Evolutionary conservation across 2,888 invertebrate species (phyloP).

Genomic region (Hanleya hanleyi): DNA sequence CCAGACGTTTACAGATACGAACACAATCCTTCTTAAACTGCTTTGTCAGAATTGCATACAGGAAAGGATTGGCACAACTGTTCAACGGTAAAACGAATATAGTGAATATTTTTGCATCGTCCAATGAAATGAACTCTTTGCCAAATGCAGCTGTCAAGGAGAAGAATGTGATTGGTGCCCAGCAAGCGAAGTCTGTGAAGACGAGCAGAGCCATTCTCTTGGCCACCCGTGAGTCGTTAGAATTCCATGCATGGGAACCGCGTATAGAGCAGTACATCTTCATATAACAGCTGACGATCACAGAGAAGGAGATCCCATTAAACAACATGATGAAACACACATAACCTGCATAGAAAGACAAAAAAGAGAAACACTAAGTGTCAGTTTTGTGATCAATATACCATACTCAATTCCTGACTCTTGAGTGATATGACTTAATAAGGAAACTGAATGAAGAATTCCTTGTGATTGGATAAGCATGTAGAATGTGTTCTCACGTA

Average conservation of each 20-base stretch:
- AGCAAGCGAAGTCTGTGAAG: slow-evolving; percentile 97
- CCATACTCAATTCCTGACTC: too few relatives aligned
- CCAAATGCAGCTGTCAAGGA: slow-evolving; percentile 95
- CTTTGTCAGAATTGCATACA: slow-evolving; percentile 97
- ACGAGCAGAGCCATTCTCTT: slow-evolving; percentile 97
- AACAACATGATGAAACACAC: slow-evolving; percentile 70
- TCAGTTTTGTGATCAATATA: background rate
- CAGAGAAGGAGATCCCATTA: slow-evolving; percentile 85
- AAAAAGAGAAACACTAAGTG: background rate
- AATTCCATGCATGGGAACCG: slow-evolving; percentile 96
- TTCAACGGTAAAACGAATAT: slow-evolving; percentile 97
- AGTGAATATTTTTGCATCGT: slow-evolving; percentile 95
- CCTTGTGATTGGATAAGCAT: too few relatives aligned
- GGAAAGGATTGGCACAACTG: slow-evolving; percentile 97
- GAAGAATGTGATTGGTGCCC: slow-evolving; percentile 98
- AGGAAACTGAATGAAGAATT: too few relatives aligned
- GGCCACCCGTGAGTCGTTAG: slow-evolving; percentile 96
- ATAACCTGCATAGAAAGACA: slow-evolving; percentile 55
- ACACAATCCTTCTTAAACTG: slow-evolving; percentile 98
- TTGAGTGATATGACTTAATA: too few relatives aligned
- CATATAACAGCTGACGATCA: slow-evolving; percentile 95
- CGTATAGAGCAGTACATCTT: slow-evolving; percentile 98
- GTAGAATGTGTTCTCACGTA: too few relatives aligned
- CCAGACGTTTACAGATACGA: slow-evolving; percentile 95
- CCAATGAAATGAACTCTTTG: slow-evolving; percentile 89